Evolutionary conservation across 30 jellyfish, hydroid and myxozoan genomes (phyloP), one percentile per base, ranked within the genome.

Genomic region (Hydractinia echinata): DNA sequence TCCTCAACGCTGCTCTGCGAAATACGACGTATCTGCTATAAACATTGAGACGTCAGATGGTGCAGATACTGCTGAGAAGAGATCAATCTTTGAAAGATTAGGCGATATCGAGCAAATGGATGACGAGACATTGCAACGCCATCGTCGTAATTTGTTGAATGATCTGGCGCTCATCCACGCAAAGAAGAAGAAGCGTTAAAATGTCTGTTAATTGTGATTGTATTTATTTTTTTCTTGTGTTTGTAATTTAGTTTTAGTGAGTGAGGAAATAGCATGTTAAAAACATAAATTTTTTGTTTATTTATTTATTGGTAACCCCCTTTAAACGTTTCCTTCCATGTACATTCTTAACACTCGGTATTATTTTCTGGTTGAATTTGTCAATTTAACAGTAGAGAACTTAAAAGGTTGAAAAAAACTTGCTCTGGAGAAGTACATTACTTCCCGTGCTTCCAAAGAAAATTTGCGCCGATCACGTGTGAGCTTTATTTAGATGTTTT

Each of bases 151-250:
- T 19, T 71, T 71, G 52, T 52, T 71, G 55, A 71, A 71, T 15
- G 81, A 71, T 71, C 67, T 71, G n/a, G 81, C 81, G 39, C 39
- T 71, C 61, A 20, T 71, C 18, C 81, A 71, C 5, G 81, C 81
- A 19, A 48, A 71, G 18, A 71, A 71, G 81, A 71, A 71, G 81
- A 71, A 71, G 51, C 81, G 81, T 8, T 71, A 71, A 71, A 71
- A 9, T 71, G 81, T 64, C 7, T 64, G 18, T 64, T 7, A 64
- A 44, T n/a, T 64, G 19, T 64, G 18, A 6, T n/a, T 64, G 39
- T n/a, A n/a, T 64, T 64, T 64, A 7, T 44, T 4, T 7, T 7
- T 64, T 13, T 7, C 7, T 51, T n/a, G 18, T 13, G 10, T 7
- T 64, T 64, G 74, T 64, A 6, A 51, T 64, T 64, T 7, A 58